These are phyloP conservation scores for Lepus oiostolus DNA, from an alignment of 2,797 vertebrate species.

Conservation along the genomic window DNA sequence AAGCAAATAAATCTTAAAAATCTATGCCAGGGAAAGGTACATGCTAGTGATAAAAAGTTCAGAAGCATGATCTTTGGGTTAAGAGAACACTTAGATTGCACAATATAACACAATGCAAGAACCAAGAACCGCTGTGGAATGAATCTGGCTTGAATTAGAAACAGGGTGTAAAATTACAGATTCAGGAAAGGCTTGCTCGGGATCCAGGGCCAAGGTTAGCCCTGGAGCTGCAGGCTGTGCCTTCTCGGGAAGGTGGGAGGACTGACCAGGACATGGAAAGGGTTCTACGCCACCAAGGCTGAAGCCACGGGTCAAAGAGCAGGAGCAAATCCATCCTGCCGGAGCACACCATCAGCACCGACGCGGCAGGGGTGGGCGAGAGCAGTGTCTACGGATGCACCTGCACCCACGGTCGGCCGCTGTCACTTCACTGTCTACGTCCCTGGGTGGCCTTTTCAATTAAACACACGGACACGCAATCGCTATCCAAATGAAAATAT, in stretches of 20 bases:
- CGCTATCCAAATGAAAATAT: conserved; percentile 7
- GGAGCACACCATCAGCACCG: neutral
- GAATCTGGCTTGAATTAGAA: conserved; percentile 23
- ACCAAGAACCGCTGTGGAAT: neutral
- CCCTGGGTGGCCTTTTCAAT: neutral
- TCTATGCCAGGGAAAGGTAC: neutral
- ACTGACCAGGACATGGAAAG: neutral
- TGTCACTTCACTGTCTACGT: neutral
- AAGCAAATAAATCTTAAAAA: neutral
- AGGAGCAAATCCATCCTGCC: neutral
- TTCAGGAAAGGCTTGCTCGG: neutral
- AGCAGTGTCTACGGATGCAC: neutral
- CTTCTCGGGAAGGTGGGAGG: neutral
- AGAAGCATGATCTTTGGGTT: neutral
- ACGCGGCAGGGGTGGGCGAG: neutral
- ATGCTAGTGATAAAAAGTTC: neutral
- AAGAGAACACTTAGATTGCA: conserved; percentile 2
- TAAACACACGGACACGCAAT: neutral
- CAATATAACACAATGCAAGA: neutral
- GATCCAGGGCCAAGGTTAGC: neutral
- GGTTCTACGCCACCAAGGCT: fast-evolving
- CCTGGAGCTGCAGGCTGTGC: neutral
- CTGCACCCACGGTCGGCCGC: too few relatives aligned
- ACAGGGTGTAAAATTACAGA: neutral
- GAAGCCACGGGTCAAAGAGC: neutral